Conservation (phyloP, 2,797 vertebrate species). For the Cheracebus regulus region DNA sequence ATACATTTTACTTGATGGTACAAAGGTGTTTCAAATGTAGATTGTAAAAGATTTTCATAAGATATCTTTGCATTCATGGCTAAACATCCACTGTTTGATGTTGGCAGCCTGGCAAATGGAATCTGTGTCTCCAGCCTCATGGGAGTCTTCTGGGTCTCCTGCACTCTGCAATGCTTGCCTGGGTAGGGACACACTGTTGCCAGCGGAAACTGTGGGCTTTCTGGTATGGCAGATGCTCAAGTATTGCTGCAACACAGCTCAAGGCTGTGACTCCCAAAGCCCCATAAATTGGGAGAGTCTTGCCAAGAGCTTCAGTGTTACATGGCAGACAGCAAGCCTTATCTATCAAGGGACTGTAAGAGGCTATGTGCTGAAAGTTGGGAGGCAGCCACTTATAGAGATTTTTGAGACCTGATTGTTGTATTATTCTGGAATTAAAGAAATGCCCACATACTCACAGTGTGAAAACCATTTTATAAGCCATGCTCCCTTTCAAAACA, state of each 20-base stretch:
- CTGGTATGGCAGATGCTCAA: conserved; percentile 49
- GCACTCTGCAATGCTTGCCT: neutral
- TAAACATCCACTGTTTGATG: neutral
- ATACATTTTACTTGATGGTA: neutral
- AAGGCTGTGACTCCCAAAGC: conserved; percentile 42
- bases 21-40: neutral
- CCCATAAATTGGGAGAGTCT: neutral
- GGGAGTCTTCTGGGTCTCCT: neutral
- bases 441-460: conserved; percentile 27
- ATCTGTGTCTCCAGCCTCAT: neutral
- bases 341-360: neutral
- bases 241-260: conserved; percentile 25
- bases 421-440: conserved; percentile 35
- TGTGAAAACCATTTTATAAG: conserved; percentile 34
- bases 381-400: conserved; percentile 15
- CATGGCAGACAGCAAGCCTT: conserved; percentile 22
- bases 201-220: conserved; percentile 41
- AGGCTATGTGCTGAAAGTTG: conserved; percentile 17
- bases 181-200: neutral
- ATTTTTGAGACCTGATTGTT: neutral
- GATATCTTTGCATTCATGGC: neutral
- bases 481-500: conserved; percentile 38
- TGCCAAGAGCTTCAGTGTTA: conserved; percentile 52
- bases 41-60: neutral
- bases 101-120: neutral